Conservation (phyloP, 2,888 invertebrate species). For the Stenodera caucasica region DNA sequence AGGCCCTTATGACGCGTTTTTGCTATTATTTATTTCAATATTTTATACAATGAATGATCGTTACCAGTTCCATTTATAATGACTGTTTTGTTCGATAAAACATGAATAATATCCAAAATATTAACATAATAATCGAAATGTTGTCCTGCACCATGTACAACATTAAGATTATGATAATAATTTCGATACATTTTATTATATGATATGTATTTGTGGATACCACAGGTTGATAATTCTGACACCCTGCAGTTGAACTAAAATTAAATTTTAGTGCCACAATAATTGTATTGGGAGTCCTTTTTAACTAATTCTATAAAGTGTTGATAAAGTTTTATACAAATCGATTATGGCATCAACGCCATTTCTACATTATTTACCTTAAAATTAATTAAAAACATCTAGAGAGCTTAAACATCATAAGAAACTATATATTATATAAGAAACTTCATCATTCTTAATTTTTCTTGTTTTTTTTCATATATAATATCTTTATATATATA, state of each 20-base stretch:
- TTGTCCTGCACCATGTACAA: conserved; percentile 42
- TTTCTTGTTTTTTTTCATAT: too few relatives aligned
- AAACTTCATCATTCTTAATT: conserved; percentile 29
- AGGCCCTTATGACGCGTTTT: conserved; percentile 46
- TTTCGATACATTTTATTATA: conserved; percentile 9
- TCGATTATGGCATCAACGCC: not conserved
- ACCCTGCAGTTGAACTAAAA: conserved; percentile 16
- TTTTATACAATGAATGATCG: conserved; percentile 1
- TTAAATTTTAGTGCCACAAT: conserved; percentile 48
- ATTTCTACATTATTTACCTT: conserved; percentile 14
- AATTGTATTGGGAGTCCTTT: conserved; percentile 49
- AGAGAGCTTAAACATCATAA: conserved; percentile 44
- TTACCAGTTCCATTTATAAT: not conserved
- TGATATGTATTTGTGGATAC: conserved; percentile 20
- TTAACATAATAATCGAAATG: conserved; percentile 21
- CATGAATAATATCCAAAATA: conserved; percentile 10
- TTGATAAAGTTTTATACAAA: not conserved
- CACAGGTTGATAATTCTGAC: conserved; percentile 28
- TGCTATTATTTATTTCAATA: conserved; percentile 9
- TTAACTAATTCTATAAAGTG: conserved; percentile 22
- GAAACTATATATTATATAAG: conserved; percentile 37
- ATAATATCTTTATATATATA: not conserved
- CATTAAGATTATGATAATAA: conserved; percentile 26
- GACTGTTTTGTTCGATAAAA: conserved; percentile 1
- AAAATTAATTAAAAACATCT: conserved; percentile 44